These are phyloP conservation scores for Gobionotothen gibberifrons DNA, from an alignment of 2,797 vertebrate genomes.

Conservation along the genomic window DNA sequence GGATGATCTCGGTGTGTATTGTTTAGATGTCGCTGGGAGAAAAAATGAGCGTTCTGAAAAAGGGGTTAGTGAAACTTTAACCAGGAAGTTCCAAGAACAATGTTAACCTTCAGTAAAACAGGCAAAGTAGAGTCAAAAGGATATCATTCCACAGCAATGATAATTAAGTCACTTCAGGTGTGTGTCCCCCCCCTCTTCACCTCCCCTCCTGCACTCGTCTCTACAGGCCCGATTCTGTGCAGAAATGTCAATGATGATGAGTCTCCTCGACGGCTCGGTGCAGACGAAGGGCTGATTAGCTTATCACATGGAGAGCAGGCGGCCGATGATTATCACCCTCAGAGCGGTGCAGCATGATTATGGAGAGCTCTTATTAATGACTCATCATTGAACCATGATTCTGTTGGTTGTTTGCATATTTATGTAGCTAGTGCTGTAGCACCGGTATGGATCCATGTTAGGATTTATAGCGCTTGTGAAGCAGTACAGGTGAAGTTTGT, in stretches of 20 bases:
- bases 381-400: conserved; percentile 44
- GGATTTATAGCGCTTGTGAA: not conserved
- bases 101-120: conserved; percentile 45
- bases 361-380: conserved; percentile 73
- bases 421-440: not conserved
- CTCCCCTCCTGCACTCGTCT: conserved; percentile 9
- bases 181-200: not conserved
- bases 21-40: too few relatives aligned
- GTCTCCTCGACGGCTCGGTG: conserved; percentile 63
- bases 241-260: conserved; percentile 78
- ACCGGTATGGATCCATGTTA: not conserved
- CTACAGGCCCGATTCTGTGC: conserved; percentile 47
- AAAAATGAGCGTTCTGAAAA: not conserved
- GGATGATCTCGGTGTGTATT: not conserved
- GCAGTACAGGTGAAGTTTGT: not conserved
- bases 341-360: conserved; percentile 65
- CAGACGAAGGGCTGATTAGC: conserved; percentile 75
- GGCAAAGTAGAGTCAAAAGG: conserved; percentile 43
- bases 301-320: conserved; percentile 77
- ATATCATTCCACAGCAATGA: conserved; percentile 57
- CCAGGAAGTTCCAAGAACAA: conserved; percentile 3
- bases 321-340: conserved; percentile 73
- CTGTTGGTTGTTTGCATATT: conserved; percentile 53
- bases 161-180: conserved; percentile 73
- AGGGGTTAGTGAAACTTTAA: not conserved